Evolutionary conservation across 2,888 invertebrate species (phyloP).

Genomic region (Capitulum mitella): DNA sequence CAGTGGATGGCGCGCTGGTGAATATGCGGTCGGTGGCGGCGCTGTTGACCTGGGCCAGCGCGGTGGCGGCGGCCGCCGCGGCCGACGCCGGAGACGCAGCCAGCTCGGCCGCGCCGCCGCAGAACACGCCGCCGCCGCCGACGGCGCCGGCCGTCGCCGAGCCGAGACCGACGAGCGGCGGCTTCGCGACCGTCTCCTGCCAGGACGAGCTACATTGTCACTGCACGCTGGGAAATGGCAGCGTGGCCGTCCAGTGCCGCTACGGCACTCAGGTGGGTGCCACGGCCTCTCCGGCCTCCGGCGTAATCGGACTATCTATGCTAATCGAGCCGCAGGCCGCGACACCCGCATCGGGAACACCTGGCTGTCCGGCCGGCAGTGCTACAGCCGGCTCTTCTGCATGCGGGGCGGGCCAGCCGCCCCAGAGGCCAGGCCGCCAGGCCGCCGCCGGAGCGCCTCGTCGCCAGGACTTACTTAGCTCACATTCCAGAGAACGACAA

Average conservation of each 20-base stretch:
- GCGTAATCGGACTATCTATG: no score
- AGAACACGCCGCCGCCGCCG: neutral
- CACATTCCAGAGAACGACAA: no score
- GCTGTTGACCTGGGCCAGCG: neutral
- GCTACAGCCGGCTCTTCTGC: no score
- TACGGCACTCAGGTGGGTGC: neutral
- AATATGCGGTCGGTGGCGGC: neutral
- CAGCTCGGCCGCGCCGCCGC: neutral
- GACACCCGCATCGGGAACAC: no score
- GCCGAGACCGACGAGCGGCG: neutral
- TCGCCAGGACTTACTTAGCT: no score
- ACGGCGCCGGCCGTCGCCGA: neutral
- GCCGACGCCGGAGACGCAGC: neutral
- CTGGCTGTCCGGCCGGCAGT: no score
- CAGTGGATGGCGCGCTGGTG: neutral
- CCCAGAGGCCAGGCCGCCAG: no score
- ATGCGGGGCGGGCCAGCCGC: neutral
- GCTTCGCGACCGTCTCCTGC: neutral
- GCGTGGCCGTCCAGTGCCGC: slow-evolving; percentile 2
- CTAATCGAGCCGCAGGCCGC: no score
- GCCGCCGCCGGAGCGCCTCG: no score
- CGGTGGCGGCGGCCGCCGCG: neutral
- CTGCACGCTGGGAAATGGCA: neutral
- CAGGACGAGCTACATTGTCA: neutral
- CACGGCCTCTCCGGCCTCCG: no score